Conservation (phyloP, 2,113 vertebrate species). For the Gallinago media region DNA sequence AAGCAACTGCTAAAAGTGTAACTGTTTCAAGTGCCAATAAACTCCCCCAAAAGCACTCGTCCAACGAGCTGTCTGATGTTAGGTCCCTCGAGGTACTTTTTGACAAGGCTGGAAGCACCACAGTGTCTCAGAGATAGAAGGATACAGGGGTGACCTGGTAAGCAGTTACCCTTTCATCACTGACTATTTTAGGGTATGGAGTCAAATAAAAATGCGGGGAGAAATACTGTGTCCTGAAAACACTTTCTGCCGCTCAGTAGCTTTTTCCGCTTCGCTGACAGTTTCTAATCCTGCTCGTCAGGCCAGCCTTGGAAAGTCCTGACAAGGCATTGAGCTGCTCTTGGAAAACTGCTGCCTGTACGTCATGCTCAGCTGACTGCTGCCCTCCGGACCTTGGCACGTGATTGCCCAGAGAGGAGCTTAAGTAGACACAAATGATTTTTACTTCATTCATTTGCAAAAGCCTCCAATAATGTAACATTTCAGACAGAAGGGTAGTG, state of each 20-base stretch:
- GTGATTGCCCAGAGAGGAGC: not conserved
- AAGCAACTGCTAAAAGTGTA: not conserved
- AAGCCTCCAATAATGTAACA: not conserved
- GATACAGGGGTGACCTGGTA: not conserved
- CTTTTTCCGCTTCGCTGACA: slow-evolving; percentile 13
- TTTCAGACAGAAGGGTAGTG: not conserved
- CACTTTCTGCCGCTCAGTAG: not conserved
- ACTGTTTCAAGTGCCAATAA: not conserved
- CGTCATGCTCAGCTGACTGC: not conserved
- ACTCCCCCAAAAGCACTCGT: not conserved
- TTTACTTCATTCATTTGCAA: not conserved
- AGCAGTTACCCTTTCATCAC: not conserved
- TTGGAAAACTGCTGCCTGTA: not conserved
- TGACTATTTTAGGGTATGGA: not conserved
- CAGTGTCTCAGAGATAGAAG: not conserved
- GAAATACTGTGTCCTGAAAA: not conserved
- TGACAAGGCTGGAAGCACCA: not conserved
- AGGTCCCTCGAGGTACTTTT: not conserved
- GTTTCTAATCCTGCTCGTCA: not conserved
- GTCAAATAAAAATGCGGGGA: not conserved
- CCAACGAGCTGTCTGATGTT: not conserved
- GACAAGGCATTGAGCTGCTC: not conserved
- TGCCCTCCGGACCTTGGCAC: not conserved
- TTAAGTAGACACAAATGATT: not conserved
- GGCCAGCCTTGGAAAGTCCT: accelerated